Base-by-base conservation (phyloP, 2,797 vertebrate species). In the Sebastes matsubarae region DNA sequence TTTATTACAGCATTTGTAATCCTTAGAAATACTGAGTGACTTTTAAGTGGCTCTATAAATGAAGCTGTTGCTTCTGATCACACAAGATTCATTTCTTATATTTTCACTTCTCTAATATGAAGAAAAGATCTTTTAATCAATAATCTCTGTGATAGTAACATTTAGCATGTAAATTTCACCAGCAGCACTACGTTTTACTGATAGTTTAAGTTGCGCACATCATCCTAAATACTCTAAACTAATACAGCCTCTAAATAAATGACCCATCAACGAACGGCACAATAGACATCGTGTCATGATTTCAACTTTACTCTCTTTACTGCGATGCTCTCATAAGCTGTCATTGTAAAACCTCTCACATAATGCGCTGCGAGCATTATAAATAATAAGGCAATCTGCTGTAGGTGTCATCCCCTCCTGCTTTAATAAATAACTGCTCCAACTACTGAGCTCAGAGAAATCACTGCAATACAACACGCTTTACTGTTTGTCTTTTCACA, bases 351-450 rank as follows among this genome's bases (percentile, higher is more conserved):
- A 83, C 71, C 71, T 77, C 91, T 90, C 91, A 88, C 90, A 93
- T 75, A 88, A 85, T 67, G 73, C 72, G 84, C 73, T 86, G 77
- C 77, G 66, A 90, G 82, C 81, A 78, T 92, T 90, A 92, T 95
- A 95, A 95, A 94, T 95, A 94, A 95, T 93, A 90, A 91, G 89
- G 80, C 88, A 92, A 92, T 94, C 91, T 93, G 87, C 89, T 88
- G 87, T 70, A 83, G 84, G 86, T 94, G 92, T 93, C 92, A 92
- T 84, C 86, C 60, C 70, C n/a, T 78, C 80, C 71, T 38, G 65
- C 72, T 88, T 94, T 88, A 92, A 94, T 93, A 93, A 93, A 91
- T 92, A 90, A 91, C 87, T 78, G 71, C 77, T 88, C 59, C 85
- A 88, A 85, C 79, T 72, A 82, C 60, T 46, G 61, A 78, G 73